Conservation (phyloP, 1,140 invertebrate genomes). For the Drosophila micromelanica region DNA sequence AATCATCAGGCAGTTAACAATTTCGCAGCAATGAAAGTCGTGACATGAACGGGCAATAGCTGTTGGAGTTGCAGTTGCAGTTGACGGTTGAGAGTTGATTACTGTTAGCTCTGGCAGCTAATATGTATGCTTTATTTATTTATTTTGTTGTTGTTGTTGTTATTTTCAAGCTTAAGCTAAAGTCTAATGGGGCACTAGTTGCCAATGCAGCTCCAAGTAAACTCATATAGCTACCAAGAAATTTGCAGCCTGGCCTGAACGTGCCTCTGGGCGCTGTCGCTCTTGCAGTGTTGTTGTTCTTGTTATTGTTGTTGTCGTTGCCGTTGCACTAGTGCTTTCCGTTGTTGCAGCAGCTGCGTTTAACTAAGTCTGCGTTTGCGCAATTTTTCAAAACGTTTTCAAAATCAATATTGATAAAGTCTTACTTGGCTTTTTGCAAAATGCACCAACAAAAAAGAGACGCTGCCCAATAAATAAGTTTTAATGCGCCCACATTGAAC, state of each 20-base stretch:
- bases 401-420: constrained; percentile 72
- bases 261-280: constrained; percentile 11
- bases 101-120: constrained; percentile 51
- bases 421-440: constrained; percentile 24
- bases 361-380: constrained; percentile 64
- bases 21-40: constrained; percentile 55
- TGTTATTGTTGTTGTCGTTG: constrained; percentile 27
- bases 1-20: constrained; percentile 60
- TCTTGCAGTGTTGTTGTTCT: constrained; percentile 29
- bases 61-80: constrained; percentile 23
- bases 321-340: constrained; percentile 46
- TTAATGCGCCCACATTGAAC: constrained; percentile 28
- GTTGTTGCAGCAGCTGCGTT: constrained; percentile 58
- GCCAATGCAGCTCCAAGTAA: constrained; percentile 37
- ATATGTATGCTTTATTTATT: constrained; percentile 35
- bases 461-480: constrained; percentile 85
- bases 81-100: constrained; percentile 22
- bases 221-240: constrained; percentile 62
- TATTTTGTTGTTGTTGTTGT: constrained; percentile 16
- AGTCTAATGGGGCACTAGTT: constrained; percentile 43
- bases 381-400: constrained; percentile 28
- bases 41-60: constrained; percentile 40
- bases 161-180: constrained; percentile 10
- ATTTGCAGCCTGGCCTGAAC: constrained; percentile 38
- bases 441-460: constrained; percentile 47